phyloP scores from a whole-genome alignment of 2,113 vertebrate species.

The Hydropotes inermis region DNA sequence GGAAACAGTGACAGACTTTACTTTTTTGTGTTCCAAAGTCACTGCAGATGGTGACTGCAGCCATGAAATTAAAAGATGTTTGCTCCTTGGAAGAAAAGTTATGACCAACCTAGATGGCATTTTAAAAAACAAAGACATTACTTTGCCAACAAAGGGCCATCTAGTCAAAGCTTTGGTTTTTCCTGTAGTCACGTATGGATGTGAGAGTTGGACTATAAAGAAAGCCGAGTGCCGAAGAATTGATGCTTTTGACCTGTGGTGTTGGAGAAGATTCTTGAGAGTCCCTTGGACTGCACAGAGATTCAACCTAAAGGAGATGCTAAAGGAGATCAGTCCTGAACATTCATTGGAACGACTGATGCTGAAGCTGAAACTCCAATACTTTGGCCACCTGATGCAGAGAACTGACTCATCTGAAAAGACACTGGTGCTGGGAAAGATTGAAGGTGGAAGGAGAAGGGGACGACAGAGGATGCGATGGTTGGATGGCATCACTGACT shows the following conservation, averaged over 20 bases:
- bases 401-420: neutral
- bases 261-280: neutral
- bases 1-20: neutral
- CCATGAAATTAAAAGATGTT: neutral
- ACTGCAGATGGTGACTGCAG: neutral
- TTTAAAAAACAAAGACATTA: neutral
- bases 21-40: neutral
- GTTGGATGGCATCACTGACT: neutral
- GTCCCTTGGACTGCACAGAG: neutral
- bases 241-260: neutral
- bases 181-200: neutral
- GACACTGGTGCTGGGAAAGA: neutral
- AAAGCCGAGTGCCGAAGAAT: neutral
- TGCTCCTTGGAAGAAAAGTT: neutral
- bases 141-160: neutral
- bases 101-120: neutral
- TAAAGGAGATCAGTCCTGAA: neutral
- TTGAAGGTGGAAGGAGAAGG: neutral
- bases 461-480: fast-evolving
- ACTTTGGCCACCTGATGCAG: neutral
- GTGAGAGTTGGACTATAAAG: neutral
- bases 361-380: neutral
- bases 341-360: neutral
- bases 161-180: neutral
- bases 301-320: neutral